Base-by-base conservation (phyloP, 2,797 vertebrate species). In the Trachops cirrhosus region DNA sequence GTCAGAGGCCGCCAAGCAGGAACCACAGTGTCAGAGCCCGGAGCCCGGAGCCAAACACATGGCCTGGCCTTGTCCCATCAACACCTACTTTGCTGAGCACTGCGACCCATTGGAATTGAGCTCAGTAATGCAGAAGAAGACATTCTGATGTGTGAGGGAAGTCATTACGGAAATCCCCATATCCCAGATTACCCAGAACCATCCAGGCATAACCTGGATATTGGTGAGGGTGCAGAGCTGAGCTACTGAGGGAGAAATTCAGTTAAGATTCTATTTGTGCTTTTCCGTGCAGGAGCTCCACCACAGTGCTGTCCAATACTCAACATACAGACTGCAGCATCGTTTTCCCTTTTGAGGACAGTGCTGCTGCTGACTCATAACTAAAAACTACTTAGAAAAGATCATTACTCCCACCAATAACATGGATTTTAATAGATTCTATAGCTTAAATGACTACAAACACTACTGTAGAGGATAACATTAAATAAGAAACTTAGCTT, bases 341-440 rank as follows among this genome's bases (percentile, higher is more conserved):
- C 37, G 46, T 59, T 68, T 67, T 88, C 46, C 39, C 46, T 52
- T 70, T 92, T 41, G 39, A 0, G 1, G 11, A 89, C 54, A 34
- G 73, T 91, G 48, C 10, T 44, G 32, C 57, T 34, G 50, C 50
- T 32, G 46, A 83, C 78, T 68, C 62, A 50, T 18, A 79, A 46
- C 57, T 24, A 50, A 89, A 91, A 91, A 46, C 41, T 62, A 50
- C 46, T 80, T 78, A 82, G 48, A 46, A 86, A 64, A 95, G 77
- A 50, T 62, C 88, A 90, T 88, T 22, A 67, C 11, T 84, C 32
- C 39, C 32, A 80, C 48, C 37, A 68, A 62, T 82, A 84, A 74
- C 68, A 83, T 19, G 74, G 48, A 85, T 89, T 93, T 93, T 89
- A 83, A 91, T 50, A 79, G 74, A 74, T 57, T 16, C 29, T 79